phyloP scores from a whole-genome alignment of 1,140 invertebrate genomes.

The Drosophila navojoa region DNA sequence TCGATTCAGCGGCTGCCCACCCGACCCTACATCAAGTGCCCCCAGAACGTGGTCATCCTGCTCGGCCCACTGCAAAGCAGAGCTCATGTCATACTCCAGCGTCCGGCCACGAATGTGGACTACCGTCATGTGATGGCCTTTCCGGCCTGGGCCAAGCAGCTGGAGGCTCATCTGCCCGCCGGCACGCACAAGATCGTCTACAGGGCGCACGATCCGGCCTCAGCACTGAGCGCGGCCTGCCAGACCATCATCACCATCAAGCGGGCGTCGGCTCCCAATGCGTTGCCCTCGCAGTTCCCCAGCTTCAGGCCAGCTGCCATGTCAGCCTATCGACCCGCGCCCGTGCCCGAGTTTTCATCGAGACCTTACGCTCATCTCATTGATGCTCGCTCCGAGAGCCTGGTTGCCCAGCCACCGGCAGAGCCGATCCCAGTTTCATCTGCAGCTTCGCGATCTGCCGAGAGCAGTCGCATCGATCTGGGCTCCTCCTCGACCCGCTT shows the following conservation, averaged over 20 bases:
- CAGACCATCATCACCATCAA: slow-evolving; percentile 87
- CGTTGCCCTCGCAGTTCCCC: background rate
- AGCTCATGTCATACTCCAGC: slow-evolving; percentile 86
- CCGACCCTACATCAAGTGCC: slow-evolving; percentile 86
- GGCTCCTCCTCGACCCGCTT: slow-evolving; percentile 61
- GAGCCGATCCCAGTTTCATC: background rate
- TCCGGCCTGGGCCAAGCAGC: slow-evolving; percentile 87
- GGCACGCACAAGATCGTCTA: slow-evolving; percentile 87
- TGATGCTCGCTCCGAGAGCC: background rate
- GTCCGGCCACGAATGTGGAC: slow-evolving; percentile 88
- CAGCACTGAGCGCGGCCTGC: slow-evolving; percentile 86
- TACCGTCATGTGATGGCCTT: slow-evolving; percentile 87
- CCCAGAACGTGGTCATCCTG: slow-evolving; percentile 86
- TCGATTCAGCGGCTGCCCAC: background rate
- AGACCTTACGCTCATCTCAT: background rate
- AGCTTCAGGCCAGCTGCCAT: background rate
- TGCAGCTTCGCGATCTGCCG: background rate
- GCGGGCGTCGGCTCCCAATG: slow-evolving; percentile 77
- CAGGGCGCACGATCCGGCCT: slow-evolving; percentile 86
- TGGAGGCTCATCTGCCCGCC: slow-evolving; percentile 86
- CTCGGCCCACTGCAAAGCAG: slow-evolving; percentile 85
- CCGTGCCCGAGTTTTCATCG: slow-evolving; percentile 4
- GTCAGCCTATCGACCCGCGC: background rate
- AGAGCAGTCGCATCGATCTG: slow-evolving; percentile 46
- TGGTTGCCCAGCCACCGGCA: slow-evolving; percentile 5